Base-by-base conservation (phyloP, 2,888 invertebrate species). In the Bimastos eiseni region DNA sequence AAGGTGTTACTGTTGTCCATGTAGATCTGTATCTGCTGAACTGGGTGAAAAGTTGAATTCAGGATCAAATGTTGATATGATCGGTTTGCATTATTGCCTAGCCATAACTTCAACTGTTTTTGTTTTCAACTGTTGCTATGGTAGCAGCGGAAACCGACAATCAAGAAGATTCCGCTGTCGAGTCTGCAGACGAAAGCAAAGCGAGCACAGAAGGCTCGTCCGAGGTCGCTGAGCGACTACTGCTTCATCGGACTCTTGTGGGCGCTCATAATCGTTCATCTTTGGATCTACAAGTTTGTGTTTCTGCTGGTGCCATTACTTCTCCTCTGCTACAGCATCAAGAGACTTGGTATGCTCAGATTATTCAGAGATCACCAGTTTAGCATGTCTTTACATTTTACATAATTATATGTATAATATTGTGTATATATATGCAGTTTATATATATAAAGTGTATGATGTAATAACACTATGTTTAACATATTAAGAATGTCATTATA, bases 261-360 rank as follows among this genome's bases (percentile, higher is more conserved):
- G 96, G 97, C 97, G 4, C 98, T 98, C 93, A 95, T 97, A 17
- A 96, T 97, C 90, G 97, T 98, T 95, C 96, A 98, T 49, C 96
- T 98, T 33, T 98, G 98, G 97, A 97, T 97, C 93, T 97, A 98
- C 94, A 96, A 97, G 90, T 97, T 98, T 97, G 95, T 98, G 91
- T 96, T 97, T 17, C 96, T 98, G 38, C 96, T 97, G 24, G 92
- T 94, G 90, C 96, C 97, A 1, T 96, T 98, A 93, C 98, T 98
- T 17, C 95, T 98, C 91, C 96, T 96, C 0, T 97, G 97, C 93
- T 97, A 97, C 94, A 89, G 93, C 21, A 93, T 97, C 30, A 96
- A 96, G 93, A 94, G 95, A 92, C 92, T 96, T 34, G 95, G 96
- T 94, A 70, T 30, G 70, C 30, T 70, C 70, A 70, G 70, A 11